A percentile compares a stretch with the other conserved stretches of the same genome.
Conservation (phyloP, 2,113 vertebrate species). For the Nycticorax nycticorax region DNA sequence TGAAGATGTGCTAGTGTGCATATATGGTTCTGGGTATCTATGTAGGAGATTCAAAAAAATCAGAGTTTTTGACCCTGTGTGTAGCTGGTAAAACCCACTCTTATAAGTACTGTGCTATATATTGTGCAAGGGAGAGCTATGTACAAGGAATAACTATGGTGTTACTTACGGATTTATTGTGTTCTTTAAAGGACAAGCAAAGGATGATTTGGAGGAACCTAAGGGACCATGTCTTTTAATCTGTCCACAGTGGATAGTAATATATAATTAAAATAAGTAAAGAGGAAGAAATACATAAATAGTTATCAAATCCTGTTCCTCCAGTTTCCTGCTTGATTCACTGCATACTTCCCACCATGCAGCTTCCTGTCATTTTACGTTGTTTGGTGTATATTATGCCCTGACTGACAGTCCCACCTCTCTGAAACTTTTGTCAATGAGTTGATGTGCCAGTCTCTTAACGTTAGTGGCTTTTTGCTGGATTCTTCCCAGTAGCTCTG, state of each 20-base stretch:
- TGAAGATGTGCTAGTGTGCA: not conserved
- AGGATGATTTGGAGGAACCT: not conserved
- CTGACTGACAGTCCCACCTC: not conserved
- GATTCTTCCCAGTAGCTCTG: not conserved
- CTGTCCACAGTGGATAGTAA: not conserved
- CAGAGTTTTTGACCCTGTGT: not conserved
- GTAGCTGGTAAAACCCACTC: not conserved
- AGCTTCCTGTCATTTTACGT: not conserved
- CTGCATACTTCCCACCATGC: not conserved
- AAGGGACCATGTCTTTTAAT: not conserved
- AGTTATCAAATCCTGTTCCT: not conserved
- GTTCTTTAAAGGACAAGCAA: not conserved
- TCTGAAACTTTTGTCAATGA: not conserved
- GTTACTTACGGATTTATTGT: not conserved
- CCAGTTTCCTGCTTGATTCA: not conserved
- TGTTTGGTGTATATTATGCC: accelerated
- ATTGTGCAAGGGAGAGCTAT: not conserved
- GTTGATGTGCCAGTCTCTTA: not conserved
- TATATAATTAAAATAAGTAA: not conserved
- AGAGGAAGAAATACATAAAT: not conserved
- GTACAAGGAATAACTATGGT: not conserved
- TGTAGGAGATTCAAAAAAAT: not conserved
- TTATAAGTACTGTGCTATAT: not conserved
- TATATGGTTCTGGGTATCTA: not conserved
- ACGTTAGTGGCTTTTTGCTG: not conserved